Evolutionary conservation across 2,888 invertebrate genomes (phyloP).

Genomic region (Meteorus cinctellus): DNA sequence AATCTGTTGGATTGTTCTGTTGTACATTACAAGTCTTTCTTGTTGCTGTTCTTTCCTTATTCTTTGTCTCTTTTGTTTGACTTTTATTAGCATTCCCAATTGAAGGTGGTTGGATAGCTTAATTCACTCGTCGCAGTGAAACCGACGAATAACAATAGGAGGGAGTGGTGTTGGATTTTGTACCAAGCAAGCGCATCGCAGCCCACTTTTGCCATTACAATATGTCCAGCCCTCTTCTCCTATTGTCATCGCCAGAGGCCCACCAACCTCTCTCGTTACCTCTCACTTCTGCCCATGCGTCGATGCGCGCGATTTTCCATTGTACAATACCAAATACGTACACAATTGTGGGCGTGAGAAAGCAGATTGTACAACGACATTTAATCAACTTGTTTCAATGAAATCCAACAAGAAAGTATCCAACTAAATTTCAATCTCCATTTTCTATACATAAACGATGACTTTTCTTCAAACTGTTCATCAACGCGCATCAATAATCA

Average conservation of each 20-base stretch:
- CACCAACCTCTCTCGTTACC: conserved; percentile 42
- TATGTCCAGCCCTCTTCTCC: conserved; percentile 68
- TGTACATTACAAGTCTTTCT: too few species aligned
- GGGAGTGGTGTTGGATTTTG: conserved; percentile 18
- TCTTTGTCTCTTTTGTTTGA: neutral
- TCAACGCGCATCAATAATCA: conserved; percentile 62
- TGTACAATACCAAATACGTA: conserved; percentile 58
- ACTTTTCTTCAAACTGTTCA: too few species aligned
- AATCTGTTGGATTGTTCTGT: too few species aligned
- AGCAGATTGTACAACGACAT: neutral
- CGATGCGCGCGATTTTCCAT: conserved; percentile 68
- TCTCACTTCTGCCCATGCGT: conserved; percentile 68
- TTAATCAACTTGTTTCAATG: too few species aligned
- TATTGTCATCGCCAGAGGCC: conserved; percentile 65
- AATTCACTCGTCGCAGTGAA: neutral
- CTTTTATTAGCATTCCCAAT: conserved; percentile 6
- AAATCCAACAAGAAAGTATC: conserved; percentile 35
- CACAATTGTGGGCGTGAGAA: conserved; percentile 60
- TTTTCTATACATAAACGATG: too few species aligned
- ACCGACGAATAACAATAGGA: conserved; percentile 40
- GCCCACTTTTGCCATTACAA: conserved; percentile 65
- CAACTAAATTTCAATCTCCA: too few species aligned
- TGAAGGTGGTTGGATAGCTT: conserved; percentile 9
- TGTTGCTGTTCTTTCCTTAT: neutral
- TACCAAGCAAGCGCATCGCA: conserved; percentile 71